Evolutionary conservation across 2,888 invertebrate genomes (phyloP).

Genomic region (Serrognathus titanus): DNA sequence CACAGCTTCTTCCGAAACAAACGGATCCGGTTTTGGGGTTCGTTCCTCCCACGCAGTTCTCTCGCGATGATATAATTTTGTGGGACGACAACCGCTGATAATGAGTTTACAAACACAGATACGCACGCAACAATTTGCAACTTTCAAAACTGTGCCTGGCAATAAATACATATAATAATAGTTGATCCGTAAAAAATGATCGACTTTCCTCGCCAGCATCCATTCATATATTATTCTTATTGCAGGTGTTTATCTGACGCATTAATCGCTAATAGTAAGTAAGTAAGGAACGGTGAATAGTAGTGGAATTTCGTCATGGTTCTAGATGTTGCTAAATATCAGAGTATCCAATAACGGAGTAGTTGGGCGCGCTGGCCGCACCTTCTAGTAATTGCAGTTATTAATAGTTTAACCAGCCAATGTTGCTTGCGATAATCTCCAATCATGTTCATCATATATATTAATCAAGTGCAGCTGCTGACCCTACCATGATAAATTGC

Average conservation of each 20-base stretch:
- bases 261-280: conserved; percentile 2
- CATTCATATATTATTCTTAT: neutral
- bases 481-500: conserved; percentile 20
- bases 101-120: too few relatives aligned
- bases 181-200: too few relatives aligned
- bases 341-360: conserved; percentile 22
- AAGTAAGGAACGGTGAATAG: conserved; percentile 3
- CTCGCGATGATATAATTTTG: too few relatives aligned
- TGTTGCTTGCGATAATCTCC: conserved; percentile 24
- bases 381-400: conserved; percentile 28
- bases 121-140: too few relatives aligned
- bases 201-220: neutral
- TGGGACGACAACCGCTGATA: too few relatives aligned
- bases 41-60: too few relatives aligned
- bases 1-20: too few relatives aligned
- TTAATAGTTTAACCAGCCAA: conserved; percentile 26
- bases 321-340: conserved; percentile 18
- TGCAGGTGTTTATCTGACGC: conserved; percentile 2
- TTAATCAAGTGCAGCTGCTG: conserved; percentile 25
- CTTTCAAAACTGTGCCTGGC: too few relatives aligned
- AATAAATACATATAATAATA: too few relatives aligned
- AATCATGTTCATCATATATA: conserved; percentile 27
- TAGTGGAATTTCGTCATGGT: conserved; percentile 13
- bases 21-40: too few relatives aligned
- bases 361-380: conserved; percentile 23